Percentiles rank a stretch among this genome's conserved stretches.
These are phyloP conservation scores for Micromussa lordhowensis DNA, from an alignment of 92 coral and sea anemone species.

Conservation along the genomic window DNA sequence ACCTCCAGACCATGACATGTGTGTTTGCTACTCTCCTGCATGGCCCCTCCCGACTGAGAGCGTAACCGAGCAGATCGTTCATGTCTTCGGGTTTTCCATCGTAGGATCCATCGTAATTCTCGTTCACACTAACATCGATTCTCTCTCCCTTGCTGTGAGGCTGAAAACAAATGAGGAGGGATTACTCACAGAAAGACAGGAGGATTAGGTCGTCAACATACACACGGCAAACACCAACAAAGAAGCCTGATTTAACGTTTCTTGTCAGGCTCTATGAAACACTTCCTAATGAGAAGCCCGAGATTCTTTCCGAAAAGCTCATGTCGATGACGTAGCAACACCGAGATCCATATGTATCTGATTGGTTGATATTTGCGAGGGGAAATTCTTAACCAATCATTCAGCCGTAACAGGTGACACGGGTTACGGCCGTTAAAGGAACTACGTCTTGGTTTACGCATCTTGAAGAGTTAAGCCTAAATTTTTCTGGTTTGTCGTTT, in stretches of 20 bases:
- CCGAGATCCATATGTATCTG: neutral
- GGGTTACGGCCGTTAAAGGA: too few species aligned
- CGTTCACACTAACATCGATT: conserved; percentile 96
- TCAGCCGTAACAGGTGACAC: too few species aligned
- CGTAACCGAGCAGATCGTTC: conserved; percentile 89
- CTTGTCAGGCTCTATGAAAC: too few species aligned
- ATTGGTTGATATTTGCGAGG: neutral
- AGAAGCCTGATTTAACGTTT: too few species aligned
- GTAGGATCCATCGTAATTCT: conserved; percentile 91
- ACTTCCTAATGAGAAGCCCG: neutral
- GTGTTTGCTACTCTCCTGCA: conserved; percentile 80
- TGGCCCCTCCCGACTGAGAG: conserved; percentile 95
- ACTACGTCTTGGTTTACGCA: too few species aligned
- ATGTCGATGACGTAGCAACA: neutral
- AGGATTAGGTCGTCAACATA: too few species aligned
- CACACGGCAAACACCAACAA: too few species aligned
- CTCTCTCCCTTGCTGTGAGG: conserved; percentile 99
- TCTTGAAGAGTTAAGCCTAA: too few species aligned
- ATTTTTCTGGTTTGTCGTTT: too few species aligned
- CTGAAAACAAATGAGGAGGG: conserved; percentile 45
- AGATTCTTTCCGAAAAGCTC: neutral
- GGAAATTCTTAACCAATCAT: neutral
- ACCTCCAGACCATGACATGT: conserved; percentile 93
- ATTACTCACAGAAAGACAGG: neutral
- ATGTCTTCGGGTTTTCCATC: conserved; percentile 91